A percentile compares a stretch with the other conserved stretches of the same genome.
Evolutionary conservation across 2,888 invertebrate species (phyloP).

Genomic region (Platerodrilus igneus): DNA sequence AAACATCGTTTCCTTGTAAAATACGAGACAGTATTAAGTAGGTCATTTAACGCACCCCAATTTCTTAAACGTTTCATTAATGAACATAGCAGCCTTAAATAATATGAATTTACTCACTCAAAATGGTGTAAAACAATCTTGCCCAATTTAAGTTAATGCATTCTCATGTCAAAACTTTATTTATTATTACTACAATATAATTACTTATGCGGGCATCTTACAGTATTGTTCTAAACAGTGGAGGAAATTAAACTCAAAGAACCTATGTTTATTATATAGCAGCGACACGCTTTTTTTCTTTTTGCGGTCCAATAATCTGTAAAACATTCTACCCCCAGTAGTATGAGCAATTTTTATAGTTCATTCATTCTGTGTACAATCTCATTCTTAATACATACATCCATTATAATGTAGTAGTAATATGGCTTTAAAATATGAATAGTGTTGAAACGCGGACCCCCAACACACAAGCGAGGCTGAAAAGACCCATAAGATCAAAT

Average conservation of each 20-base stretch:
- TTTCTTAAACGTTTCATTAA: too few relatives aligned
- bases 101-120: constrained; percentile 12
- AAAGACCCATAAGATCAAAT: constrained; percentile 23
- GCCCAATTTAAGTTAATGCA: constrained; percentile 21
- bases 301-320: not conserved
- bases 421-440: constrained; percentile 23
- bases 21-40: too few relatives aligned
- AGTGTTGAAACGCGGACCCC: constrained; percentile 20
- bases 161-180: constrained; percentile 24
- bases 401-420: constrained; percentile 19
- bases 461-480: constrained; percentile 18
- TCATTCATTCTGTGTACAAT: too few relatives aligned
- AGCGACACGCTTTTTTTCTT: constrained; percentile 14
- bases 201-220: constrained; percentile 21
- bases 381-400: constrained; percentile 14
- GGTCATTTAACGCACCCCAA: too few relatives aligned
- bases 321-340: too few relatives aligned
- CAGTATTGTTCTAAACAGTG: constrained; percentile 17
- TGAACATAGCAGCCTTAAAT: too few relatives aligned
- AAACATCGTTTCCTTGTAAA: too few relatives aligned
- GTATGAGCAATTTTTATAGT: too few relatives aligned
- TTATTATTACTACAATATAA: constrained; percentile 23
- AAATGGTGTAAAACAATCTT: constrained; percentile 24
- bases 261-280: constrained; percentile 17
- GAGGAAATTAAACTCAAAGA: constrained; percentile 22